Evolutionary conservation across 2,113 vertebrate genomes (phyloP), one percentile per base, ranked within the genome.

Genomic region (Xenopus tropicalis): DNA sequence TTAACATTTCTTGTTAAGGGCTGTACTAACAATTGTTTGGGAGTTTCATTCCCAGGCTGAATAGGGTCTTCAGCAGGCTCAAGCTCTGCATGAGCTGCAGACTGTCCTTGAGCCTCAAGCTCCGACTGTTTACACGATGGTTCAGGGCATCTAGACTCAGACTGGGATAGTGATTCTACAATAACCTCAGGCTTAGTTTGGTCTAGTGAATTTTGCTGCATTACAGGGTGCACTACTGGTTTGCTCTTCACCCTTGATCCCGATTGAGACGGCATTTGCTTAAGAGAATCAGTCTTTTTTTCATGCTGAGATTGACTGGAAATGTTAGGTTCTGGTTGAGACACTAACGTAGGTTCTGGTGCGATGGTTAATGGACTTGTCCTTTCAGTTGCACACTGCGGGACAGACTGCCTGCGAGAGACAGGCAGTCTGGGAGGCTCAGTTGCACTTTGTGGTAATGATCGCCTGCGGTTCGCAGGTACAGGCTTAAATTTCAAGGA

Each of bases 1-100:
- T 66, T 74, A 7, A 48, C 17, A 37, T 22, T 22, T 61, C 68
- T 74, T 37, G n/a, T 8, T 11, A 14, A 14, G 29, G 58, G 46
- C 25, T 73, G 71, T 37, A 3, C 23, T 66, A 58, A 16, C 22
- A 44, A n/a, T 70, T 44, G 56, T 52, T 61, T 74, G 9, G 65
- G 24, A 46, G 19, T 37, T 42, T 61, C 61, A 12, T 14, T 23
- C 12, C 19, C 42, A 37, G 20, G 54, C 14, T 19, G 24, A 22
- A 25, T 46, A 24, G 21, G 10, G 16, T 52, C 37, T 46, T 48
- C 19, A 16, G 46, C n/a, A 22, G 20, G 14, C 13, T 46, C 42
- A 23, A n/a, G 43, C 11, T 20, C 24, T 14, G 43, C 3, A 22
- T 43, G 42, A 48, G 6, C 42, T 21, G 2, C 43, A 29, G 19